Evolutionary conservation across 2,113 vertebrate genomes (phyloP), one percentile per base, ranked within the genome.

Genomic region (Apeltes quadracus): DNA sequence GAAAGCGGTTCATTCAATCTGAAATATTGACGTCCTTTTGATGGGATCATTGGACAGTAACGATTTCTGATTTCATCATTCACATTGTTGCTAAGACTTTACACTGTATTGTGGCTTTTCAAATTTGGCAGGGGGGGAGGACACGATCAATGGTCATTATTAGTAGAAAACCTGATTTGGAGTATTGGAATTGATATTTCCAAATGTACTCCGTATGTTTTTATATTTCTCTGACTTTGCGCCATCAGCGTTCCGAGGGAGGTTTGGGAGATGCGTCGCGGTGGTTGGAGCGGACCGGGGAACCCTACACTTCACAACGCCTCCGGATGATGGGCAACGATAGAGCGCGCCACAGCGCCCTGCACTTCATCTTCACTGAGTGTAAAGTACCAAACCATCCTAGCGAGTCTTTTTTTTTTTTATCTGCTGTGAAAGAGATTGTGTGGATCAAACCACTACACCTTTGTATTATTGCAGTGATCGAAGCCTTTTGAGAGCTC

Each of bases 361-460:
- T 99, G 2, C 86, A 87, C 1, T 36, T 93, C 9, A 76, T 97
- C 75, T 98, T 96, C 83, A 80, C 53, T 13, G 88, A 94, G 59
- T 97, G 97, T 98, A 92, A 95, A 96, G 93, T 22, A n/a, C 23
- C 7, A 23, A 51, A 29, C 41, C 12, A 10, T 29, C 34, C 53
- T 27, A 1, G 2, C 7, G 12, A 34, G 41, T 22, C 23, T 4
- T 5, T n/a, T 27, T 53, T 14, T n/a, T n/a, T n/a, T n/a, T n/a
- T n/a, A n/a, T n/a, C n/a, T n/a, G n/a, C n/a, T n/a, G n/a, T n/a
- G n/a, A n/a, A n/a, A n/a, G n/a, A n/a, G n/a, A n/a, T n/a, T n/a
- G n/a, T n/a, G n/a, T n/a, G n/a, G n/a, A n/a, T n/a, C n/a, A n/a
- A n/a, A n/a, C n/a, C n/a, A n/a, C n/a, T n/a, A n/a, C n/a, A n/a